Evolutionary conservation across 2,888 invertebrate species (phyloP).

Genomic region (Acleris holmiana): DNA sequence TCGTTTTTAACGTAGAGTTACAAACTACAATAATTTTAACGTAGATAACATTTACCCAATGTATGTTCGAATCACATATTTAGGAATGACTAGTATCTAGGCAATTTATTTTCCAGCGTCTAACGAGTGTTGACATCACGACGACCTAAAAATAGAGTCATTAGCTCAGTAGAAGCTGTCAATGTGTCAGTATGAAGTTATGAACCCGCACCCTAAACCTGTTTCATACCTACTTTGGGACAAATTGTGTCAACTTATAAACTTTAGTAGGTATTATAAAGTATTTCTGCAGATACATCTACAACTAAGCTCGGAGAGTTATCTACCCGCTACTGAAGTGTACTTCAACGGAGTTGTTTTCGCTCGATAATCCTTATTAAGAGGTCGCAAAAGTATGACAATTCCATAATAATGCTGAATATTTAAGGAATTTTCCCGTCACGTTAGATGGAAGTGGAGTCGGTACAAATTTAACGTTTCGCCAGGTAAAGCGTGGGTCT

Average conservation of each 20-base stretch:
- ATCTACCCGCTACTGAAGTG: slow-evolving; percentile 21
- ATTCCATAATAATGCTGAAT: too few species aligned
- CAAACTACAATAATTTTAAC: too few species aligned
- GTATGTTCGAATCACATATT: slow-evolving; percentile 2
- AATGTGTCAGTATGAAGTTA: slow-evolving; percentile 37
- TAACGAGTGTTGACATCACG: slow-evolving; percentile 64
- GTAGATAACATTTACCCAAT: too few species aligned
- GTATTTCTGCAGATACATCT: too few species aligned
- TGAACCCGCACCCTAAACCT: slow-evolving; percentile 36
- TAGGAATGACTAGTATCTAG: slow-evolving; percentile 43
- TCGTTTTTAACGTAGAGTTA: too few species aligned
- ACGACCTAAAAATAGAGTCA: slow-evolving; percentile 63
- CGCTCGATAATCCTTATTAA: too few species aligned
- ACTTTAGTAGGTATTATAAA: too few species aligned
- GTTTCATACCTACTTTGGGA: neutral
- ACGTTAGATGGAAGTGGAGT: too few species aligned
- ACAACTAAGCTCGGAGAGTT: slow-evolving; percentile 10
- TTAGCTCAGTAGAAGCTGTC: slow-evolving; percentile 61
- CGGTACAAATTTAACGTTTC: neutral
- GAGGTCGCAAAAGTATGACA: too few species aligned
- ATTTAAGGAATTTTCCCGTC: too few species aligned
- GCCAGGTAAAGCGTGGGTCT: slow-evolving; percentile 35
- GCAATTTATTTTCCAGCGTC: slow-evolving; percentile 62
- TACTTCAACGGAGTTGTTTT: too few species aligned
- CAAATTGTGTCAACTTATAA: neutral